A percentile compares a stretch with the other conserved stretches of the same genome.
Evolutionary conservation across 2,113 vertebrate genomes (phyloP).

Genomic region (Rana temporaria): DNA sequence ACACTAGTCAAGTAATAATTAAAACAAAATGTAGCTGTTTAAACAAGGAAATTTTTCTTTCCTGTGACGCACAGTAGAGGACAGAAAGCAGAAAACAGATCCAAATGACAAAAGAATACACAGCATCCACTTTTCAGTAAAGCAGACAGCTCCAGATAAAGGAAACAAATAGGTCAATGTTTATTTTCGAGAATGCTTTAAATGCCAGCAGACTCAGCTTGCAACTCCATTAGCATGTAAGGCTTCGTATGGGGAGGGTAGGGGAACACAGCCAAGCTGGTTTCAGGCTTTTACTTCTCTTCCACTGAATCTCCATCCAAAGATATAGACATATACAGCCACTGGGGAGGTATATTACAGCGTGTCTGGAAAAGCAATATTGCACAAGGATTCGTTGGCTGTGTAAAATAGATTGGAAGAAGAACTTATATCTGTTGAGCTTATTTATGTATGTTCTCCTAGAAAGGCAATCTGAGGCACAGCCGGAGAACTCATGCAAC

Average conservation of each 20-base stretch:
- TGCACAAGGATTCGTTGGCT: neutral
- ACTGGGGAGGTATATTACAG: conserved; percentile 7
- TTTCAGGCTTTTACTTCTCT: neutral
- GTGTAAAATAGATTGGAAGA: neutral
- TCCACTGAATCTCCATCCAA: neutral
- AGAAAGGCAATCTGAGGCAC: too few relatives aligned
- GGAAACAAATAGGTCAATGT: conserved; percentile 37
- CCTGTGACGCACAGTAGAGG: too few relatives aligned
- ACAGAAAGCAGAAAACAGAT: too few relatives aligned
- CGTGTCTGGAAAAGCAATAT: neutral
- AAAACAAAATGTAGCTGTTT: too few relatives aligned
- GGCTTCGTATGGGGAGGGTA: conserved; percentile 3
- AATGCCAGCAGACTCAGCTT: conserved; percentile 34
- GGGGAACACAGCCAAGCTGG: neutral
- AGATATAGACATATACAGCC: neutral
- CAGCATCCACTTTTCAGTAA: conserved; percentile 1
- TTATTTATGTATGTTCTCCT: too few relatives aligned
- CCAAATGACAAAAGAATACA: neutral
- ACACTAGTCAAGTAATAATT: too few relatives aligned
- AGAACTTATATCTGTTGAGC: too few relatives aligned
- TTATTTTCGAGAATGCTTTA: conserved; percentile 27
- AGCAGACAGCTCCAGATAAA: conserved; percentile 19
- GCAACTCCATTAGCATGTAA: conserved; percentile 34
- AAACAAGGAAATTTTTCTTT: too few relatives aligned
- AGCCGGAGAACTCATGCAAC: too few relatives aligned